These are phyloP conservation scores for Schizothorax lantsangensis DNA, from an alignment of 2,797 vertebrate genomes.

Conservation along the genomic window DNA sequence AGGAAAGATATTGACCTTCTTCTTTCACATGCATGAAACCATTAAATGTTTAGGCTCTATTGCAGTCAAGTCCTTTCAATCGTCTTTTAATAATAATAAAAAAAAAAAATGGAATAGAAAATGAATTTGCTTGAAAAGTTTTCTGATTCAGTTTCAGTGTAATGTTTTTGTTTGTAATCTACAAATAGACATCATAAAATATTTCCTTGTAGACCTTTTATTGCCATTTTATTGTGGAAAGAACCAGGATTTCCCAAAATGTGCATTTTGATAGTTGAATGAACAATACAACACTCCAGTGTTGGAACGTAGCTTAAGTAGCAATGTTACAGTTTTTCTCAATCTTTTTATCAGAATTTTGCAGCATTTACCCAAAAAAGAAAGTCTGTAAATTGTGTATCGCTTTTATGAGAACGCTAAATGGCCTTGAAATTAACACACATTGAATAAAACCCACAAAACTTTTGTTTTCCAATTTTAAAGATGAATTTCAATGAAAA, in stretches of 20 bases:
- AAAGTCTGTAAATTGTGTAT: not conserved
- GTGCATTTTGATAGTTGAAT: not conserved
- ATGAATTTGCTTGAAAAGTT: slow-evolving; percentile 28
- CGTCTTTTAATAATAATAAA: slow-evolving; percentile 5
- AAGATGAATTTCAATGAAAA: slow-evolving; percentile 43
- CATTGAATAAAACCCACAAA: not conserved
- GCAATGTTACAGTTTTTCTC: not conserved
- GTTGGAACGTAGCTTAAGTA: not conserved
- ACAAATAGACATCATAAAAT: not conserved
- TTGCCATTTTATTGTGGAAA: not conserved
- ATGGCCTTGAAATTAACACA: slow-evolving; percentile 17
- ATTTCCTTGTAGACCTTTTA: not conserved
- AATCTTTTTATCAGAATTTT: not conserved
- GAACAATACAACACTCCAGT: not conserved
- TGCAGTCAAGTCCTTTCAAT: slow-evolving; percentile 44
- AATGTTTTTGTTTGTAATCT: slow-evolving; percentile 3
- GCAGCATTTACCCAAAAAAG: not conserved
- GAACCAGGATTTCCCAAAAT: not conserved
- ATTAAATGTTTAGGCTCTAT: slow-evolving; percentile 36
- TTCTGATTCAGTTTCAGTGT: slow-evolving; percentile 1
- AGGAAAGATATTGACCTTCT: slow-evolving; percentile 54
- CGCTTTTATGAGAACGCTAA: slow-evolving; percentile 5
- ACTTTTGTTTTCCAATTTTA: not conserved
- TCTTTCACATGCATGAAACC: slow-evolving; percentile 41
- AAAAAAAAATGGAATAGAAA: not conserved